phyloP scores from a whole-genome alignment of 2,113 vertebrate genomes.

The Amphiprion percula region DNA sequence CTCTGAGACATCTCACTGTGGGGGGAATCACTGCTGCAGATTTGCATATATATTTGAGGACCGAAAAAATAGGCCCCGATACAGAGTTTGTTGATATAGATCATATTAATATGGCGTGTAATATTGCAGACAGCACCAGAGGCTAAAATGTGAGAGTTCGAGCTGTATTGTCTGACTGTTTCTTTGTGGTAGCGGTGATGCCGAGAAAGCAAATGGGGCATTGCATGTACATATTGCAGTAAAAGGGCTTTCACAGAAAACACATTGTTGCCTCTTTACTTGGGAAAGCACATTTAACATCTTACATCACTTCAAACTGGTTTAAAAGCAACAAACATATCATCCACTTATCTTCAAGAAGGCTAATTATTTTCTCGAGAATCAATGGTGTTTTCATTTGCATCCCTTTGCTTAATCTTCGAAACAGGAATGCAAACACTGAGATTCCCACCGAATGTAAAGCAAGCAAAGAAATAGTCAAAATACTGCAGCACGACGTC shows the following conservation, averaged over 20 bases:
- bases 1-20: background rate
- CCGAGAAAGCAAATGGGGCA: background rate
- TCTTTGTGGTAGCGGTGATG: constrained; percentile 5
- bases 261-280: background rate
- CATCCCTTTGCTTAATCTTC: constrained; percentile 19
- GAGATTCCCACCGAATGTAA: background rate
- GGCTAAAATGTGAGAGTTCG: background rate
- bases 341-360: background rate
- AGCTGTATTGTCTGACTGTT: constrained; percentile 1
- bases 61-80: constrained; percentile 1
- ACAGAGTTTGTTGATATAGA: constrained; percentile 28
- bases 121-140: background rate
- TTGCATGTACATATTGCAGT: background rate
- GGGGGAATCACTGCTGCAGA: constrained; percentile 18
- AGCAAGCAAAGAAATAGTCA: background rate
- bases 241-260: constrained; percentile 9
- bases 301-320: background rate
- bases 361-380: background rate
- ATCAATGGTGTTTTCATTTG: constrained; percentile 8
- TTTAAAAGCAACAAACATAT: background rate
- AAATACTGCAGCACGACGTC: background rate
- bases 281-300: background rate
- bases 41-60: constrained; percentile 51
- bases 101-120: constrained; percentile 23
- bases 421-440: background rate